These are phyloP conservation scores for Borostomias antarcticus DNA, from an alignment of 2,797 vertebrate species.

Conservation along the genomic window DNA sequence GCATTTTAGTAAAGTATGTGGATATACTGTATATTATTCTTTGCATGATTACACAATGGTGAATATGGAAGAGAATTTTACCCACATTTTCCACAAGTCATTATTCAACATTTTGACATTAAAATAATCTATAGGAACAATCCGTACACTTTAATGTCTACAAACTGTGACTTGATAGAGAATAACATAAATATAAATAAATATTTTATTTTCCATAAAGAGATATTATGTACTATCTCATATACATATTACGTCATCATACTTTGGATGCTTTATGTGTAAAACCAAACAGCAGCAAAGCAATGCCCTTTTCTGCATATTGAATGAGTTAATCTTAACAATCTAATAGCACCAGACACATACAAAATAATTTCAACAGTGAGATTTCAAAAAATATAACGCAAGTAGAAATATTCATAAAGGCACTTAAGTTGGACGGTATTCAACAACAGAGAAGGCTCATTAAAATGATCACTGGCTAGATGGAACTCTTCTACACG, in stretches of 20 bases:
- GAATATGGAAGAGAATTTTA: constrained; percentile 6
- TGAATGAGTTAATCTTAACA: constrained; percentile 47
- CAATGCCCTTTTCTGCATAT: constrained; percentile 34
- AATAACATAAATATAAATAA: constrained; percentile 39
- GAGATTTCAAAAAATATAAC: constrained; percentile 40
- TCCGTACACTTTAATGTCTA: constrained; percentile 1
- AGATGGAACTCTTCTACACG: constrained; percentile 14
- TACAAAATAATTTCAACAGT: constrained; percentile 54
- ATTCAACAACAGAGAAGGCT: constrained; percentile 45
- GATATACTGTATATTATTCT: neutral
- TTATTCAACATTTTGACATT: constrained; percentile 40
- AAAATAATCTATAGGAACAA: constrained; percentile 27
- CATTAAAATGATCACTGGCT: constrained; percentile 36
- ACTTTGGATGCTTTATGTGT: constrained; percentile 45
- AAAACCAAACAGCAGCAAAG: constrained; percentile 53
- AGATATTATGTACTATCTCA: constrained; percentile 10
- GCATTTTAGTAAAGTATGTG: constrained; percentile 7
- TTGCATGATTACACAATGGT: neutral
- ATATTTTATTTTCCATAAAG: constrained; percentile 9
- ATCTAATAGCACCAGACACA: constrained; percentile 70
- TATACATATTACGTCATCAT: constrained; percentile 5
- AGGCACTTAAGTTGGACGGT: constrained; percentile 70
- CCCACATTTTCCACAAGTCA: constrained; percentile 48
- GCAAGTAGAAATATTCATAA: constrained; percentile 59
- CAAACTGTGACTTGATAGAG: constrained; percentile 21